Base-by-base conservation (phyloP, 2,888 invertebrate species). In the Galerucella calmariensis region DNA sequence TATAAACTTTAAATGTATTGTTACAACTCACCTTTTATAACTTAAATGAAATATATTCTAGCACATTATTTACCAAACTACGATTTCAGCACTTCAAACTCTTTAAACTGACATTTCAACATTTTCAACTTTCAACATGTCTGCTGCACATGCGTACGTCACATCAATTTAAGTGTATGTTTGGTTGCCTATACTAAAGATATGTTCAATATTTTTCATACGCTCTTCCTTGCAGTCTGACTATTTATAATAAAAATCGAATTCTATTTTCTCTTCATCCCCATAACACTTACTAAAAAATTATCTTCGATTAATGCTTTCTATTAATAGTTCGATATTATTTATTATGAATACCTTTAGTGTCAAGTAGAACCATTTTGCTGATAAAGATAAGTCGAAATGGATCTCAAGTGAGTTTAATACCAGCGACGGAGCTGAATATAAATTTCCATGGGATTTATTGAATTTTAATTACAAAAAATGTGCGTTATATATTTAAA, bases 351-450 rank as follows among this genome's bases (percentile, higher is more conserved):
- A 70, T 70, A 67, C 16, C 59, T 41, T 63, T 69, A 63, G 63
- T 69, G 71, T 72, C 74, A 72, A 78, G 72, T 75, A 76, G 72
- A 68, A 53, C 76, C 74, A 75, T 75, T 76, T 68, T 66, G 79
- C 78, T 80, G 78, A 79, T 48, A 66, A 75, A 80, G 79, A 79
- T 79, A 77, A 79, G 69, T 65, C 73, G 80, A 83, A 84, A 84
- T 85, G 84, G 83, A 83, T 84, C 80, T 86, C 85, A 86, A 86
- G 85, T 85, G 85, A 62, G 51, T 10, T 41, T 20, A 65, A 12
- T 10, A 56, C 20, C 56, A 56, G 56, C 16, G 56, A 8, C 56
- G 56, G 8, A 56, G 20, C 56, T 9, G 6, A 6, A 56, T 16
- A 56, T 16, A 20, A 20, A 6, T 51, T 12, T 1, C 51, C n/a